Percentiles rank a stretch among this genome's conserved stretches.
Evolutionary conservation across 2,113 vertebrate species (phyloP).

Genomic region (Phaetusa simplex): DNA sequence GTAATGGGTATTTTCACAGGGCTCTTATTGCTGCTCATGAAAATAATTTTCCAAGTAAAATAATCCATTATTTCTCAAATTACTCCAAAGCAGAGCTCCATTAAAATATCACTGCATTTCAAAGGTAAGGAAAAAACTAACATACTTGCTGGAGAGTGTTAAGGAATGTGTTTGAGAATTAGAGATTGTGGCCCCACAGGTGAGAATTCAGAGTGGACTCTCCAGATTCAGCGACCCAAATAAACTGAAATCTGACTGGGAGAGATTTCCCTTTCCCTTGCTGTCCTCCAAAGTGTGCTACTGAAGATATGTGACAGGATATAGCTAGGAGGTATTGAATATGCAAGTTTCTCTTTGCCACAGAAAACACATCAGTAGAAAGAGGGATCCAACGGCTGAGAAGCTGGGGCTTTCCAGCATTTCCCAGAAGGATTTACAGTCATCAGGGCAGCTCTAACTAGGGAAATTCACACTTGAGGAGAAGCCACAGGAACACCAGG

Average conservation of each 20-base stretch:
- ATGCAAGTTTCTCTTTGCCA: background rate
- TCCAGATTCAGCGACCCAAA: background rate
- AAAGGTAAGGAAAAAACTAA: background rate
- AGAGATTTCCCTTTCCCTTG: background rate
- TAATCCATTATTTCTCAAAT: background rate
- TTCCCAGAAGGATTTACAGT: background rate
- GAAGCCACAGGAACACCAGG: background rate
- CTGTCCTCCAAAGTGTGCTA: background rate
- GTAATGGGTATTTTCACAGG: background rate
- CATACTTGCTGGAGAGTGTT: background rate
- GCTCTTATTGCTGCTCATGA: background rate
- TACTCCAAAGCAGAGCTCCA: background rate
- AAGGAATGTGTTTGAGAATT: background rate
- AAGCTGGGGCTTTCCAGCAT: background rate
- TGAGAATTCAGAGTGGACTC: background rate
- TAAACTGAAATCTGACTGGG: background rate
- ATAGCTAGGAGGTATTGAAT: background rate
- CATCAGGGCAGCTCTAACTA: background rate
- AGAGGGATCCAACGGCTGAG: background rate
- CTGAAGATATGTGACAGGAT: background rate
- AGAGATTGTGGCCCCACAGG: background rate
- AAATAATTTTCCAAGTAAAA: constrained; percentile 1
- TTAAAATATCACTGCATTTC: background rate
- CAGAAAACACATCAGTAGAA: background rate
- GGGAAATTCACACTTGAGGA: background rate